Evolutionary conservation across 2,797 vertebrate species (phyloP), one percentile per base, ranked within the genome.

Genomic region (Pipistrellus nathusii): DNA sequence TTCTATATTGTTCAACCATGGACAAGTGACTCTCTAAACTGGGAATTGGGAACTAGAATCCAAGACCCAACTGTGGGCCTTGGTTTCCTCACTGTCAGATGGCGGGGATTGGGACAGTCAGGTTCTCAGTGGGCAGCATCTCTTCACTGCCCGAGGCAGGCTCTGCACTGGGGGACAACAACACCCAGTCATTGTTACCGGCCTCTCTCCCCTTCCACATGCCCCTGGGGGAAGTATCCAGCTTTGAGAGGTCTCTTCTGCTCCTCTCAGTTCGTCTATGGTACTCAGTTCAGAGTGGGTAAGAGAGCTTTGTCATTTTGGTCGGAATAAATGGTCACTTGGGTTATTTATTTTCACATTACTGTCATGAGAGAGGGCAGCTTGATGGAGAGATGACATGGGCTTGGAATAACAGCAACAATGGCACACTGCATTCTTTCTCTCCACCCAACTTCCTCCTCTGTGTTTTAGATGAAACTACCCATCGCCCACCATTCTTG

Each of bases 391-490:
- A 68, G n/a, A 59, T 17, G n/a, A 27, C 21, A 10, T 0, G 20
- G 64, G 21, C 41, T 30, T 53, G 35, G 14, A 69, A 10, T 6
- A 20, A 32, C 5, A 15, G 6, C 27, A 32, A 72, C n/a, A 15
- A 77, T 32, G 30, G 30, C 72, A 89, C 46, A 18, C 35, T 5
- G 15, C 10, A 10, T 68, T 55, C 32, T 81, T 6, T 62, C 66
- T 57, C 53, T 13, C 30, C 92, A 15, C 8, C 15, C 68, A 78
- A 20, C 27, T 82, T 59, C 46, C 18, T n/a, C n/a, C 30, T 83
- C 69, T 77, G 27, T 27, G 11, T 89, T 72, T 72, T 35, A 91
- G 62, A 66, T 9, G 44, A 76, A 76, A 88, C 11, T 53, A 68
- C 48, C 23, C 55, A 38, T 6, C 10, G 14, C 14, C 38, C 18